A percentile compares a stretch with the other conserved stretches of the same genome.
Conservation (phyloP, 2,888 invertebrate species). For the Lutraria lutraria region DNA sequence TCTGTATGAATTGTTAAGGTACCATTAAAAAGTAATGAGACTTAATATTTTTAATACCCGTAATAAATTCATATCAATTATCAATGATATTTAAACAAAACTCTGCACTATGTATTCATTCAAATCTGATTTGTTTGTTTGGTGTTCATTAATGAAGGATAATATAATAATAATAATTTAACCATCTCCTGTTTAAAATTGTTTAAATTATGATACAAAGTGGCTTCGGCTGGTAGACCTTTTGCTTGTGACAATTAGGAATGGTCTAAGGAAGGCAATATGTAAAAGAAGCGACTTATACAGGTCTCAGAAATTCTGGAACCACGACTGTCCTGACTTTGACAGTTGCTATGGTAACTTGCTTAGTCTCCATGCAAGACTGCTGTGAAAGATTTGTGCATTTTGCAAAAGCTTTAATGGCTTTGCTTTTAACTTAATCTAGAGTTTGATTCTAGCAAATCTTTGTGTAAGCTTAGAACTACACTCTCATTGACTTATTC, state of each 20-base stretch:
- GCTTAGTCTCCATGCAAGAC: not conserved
- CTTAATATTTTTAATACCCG: not conserved
- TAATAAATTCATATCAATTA: not conserved
- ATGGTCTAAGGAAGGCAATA: not conserved
- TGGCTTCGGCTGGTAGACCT: not conserved
- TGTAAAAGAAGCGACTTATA: not conserved
- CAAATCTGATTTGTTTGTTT: not conserved
- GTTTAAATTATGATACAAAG: not conserved
- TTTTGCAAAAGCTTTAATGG: not conserved
- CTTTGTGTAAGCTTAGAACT: constrained; percentile 2
- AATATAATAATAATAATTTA: not conserved
- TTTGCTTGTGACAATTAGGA: not conserved
- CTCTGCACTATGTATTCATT: not conserved
- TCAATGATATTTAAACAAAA: not conserved
- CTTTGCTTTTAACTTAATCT: constrained; percentile 13
- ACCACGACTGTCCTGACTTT: not conserved
- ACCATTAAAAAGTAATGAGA: not conserved
- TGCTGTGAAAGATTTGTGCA: constrained; percentile 7
- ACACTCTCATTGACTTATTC: not conserved
- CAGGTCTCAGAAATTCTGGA: not conserved
- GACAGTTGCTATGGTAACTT: not conserved
- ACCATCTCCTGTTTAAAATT: not conserved
- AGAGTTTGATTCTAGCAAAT: not conserved
- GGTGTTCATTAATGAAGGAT: not conserved
- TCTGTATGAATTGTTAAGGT: not conserved